These are phyloP conservation scores for Crocallis elinguaria DNA, from an alignment of 2,888 invertebrate genomes.

Conservation along the genomic window DNA sequence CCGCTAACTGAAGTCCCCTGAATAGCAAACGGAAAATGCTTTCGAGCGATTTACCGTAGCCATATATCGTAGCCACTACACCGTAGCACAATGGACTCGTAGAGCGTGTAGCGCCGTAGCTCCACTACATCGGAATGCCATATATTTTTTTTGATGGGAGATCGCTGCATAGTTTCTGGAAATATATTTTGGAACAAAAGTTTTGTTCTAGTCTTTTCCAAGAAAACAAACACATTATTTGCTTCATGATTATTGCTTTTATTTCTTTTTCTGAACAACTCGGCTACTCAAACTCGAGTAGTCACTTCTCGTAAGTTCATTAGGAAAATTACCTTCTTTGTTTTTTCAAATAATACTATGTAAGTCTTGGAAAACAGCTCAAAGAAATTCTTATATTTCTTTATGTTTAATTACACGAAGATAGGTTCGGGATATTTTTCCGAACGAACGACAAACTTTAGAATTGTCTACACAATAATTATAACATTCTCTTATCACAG, in stretches of 20 bases:
- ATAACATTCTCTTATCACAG: too few species aligned
- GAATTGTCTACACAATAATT: too few species aligned
- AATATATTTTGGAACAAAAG: constrained; percentile 14
- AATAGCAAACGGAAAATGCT: constrained; percentile 37
- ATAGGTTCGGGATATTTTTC: too few species aligned
- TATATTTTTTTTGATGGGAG: constrained; percentile 38
- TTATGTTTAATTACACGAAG: too few species aligned
- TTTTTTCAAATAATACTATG: too few species aligned
- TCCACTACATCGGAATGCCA: constrained; percentile 26
- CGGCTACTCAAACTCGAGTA: neutral
- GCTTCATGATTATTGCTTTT: constrained; percentile 15
- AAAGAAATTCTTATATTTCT: too few species aligned
- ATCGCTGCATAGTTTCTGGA: constrained; percentile 25
- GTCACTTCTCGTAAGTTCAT: neutral
- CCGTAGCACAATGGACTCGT: constrained; percentile 58
- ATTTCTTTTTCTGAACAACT: neutral
- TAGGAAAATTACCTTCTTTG: too few species aligned
- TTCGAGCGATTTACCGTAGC: constrained; percentile 50
- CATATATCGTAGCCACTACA: constrained; percentile 54
- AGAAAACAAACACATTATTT: constrained; percentile 43
- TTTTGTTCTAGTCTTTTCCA: constrained; percentile 36
- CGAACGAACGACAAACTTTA: too few species aligned
- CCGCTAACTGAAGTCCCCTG: neutral
- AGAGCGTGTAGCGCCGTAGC: constrained; percentile 46
- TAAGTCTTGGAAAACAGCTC: too few species aligned